Evolutionary conservation across 2,888 invertebrate genomes (phyloP), one percentile per base, ranked within the genome.

Genomic region (Biston stratarius): DNA sequence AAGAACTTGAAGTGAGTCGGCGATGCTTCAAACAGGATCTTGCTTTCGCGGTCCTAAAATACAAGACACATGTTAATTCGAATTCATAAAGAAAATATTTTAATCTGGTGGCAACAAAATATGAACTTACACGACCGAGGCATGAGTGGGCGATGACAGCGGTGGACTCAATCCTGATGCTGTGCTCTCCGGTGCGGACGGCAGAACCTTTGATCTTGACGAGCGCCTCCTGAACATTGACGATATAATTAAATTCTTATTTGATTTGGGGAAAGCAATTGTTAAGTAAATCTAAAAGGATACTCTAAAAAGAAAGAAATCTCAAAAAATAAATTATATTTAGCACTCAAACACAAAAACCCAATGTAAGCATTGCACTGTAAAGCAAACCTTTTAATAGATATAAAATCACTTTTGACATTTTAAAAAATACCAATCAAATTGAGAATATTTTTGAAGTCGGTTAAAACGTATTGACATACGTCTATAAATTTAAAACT

Each of bases 11-110:
- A 61, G 72, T 86, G 83, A 0, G 77, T 82, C 0, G 93, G 92
- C 62, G 87, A 90, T 47, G 80, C 87, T 74, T 91, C 91, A 8
- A 93, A 66, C 52, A 85, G 72, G 38, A 93, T 60, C 73, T 92
- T 92, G 40, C 83, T 73, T 77, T 91, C 90, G 57, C 92, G 92
- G 58, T 91, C 86, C 93, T 93, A 78, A 53, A 71, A 73, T 65
- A 68, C 48, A 69, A 64, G 10, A 33, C 14, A 34, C 6, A 57
- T 10, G 10, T 38, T 38, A 11, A 48, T 2, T 24, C 6, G 5
- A 0, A 14, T 6, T 9, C 10, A 3, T 5, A 10, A 10, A 11
- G 10, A 11, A 10, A 48, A 0, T 11, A 5, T 33, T 48, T 11
- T 15, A 24, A 8, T 10, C 48, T 24, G 6, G 6, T 10, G 11